These are phyloP conservation scores for Alcedo quadribrachys DNA, from an alignment of 2,797 vertebrate species.

Conservation along the genomic window DNA sequence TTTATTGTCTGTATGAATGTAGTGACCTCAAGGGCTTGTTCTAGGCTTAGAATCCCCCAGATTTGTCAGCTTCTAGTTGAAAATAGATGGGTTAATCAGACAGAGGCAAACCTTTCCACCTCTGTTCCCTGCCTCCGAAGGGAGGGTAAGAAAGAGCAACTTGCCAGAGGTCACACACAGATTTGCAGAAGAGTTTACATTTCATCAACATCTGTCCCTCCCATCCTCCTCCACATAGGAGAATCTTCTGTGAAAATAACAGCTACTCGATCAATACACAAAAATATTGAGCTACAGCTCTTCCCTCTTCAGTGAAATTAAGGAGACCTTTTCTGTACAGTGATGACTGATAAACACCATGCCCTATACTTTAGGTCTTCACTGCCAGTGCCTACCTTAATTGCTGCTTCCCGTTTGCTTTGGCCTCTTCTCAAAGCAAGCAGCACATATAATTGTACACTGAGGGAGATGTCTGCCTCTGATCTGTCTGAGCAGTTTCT, in stretches of 20 bases:
- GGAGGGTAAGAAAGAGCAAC: not conserved
- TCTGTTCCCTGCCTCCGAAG: not conserved
- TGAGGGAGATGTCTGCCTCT: conserved; percentile 45
- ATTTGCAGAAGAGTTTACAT: not conserved
- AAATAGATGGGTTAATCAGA: not conserved
- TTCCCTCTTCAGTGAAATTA: not conserved
- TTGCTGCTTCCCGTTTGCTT: conserved; percentile 24
- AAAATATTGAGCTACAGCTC: not conserved
- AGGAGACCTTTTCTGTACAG: not conserved
- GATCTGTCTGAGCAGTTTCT: conserved; percentile 49
- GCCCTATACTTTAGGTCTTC: not conserved
- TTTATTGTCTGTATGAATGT: not conserved
- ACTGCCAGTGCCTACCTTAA: not conserved
- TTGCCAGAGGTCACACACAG: not conserved
- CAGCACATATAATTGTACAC: not conserved
- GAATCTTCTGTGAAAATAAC: not conserved
- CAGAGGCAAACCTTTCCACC: not conserved
- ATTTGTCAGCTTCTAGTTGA: not conserved
- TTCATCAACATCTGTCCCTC: not conserved
- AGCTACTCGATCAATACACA: not conserved
- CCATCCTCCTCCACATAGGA: not conserved
- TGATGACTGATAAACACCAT: rapidly evolving
- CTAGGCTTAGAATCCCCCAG: not conserved
- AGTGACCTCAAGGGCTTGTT: not conserved
- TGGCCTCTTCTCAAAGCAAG: conserved; percentile 51